These are phyloP conservation scores for Gavialis gangeticus DNA, from an alignment of 2,113 vertebrate genomes.

Conservation along the genomic window DNA sequence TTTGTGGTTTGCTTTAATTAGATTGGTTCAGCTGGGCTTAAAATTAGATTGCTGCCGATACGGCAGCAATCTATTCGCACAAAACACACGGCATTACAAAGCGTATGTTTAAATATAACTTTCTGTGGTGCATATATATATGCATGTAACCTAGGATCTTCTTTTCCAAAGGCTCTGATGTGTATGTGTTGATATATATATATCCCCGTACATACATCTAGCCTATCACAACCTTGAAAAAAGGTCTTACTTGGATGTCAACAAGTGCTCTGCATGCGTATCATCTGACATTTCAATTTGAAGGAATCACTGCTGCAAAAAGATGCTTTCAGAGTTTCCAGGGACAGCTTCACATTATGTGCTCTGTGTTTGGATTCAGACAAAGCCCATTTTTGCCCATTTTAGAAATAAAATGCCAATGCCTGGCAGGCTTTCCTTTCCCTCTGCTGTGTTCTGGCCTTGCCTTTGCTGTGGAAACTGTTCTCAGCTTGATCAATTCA, in stretches of 20 bases:
- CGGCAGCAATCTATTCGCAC: fast-evolving
- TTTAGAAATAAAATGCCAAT: background rate
- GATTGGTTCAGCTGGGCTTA: background rate
- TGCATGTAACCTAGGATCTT: too few relatives aligned
- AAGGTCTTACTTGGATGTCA: background rate
- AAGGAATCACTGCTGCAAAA: background rate
- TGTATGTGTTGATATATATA: background rate
- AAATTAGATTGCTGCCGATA: background rate
- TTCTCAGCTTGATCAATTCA: background rate
- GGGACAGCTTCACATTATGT: background rate
- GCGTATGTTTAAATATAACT: too few relatives aligned
- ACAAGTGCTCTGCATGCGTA: background rate
- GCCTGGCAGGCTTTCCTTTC: fast-evolving
- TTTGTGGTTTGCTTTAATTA: fast-evolving
- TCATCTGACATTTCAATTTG: background rate
- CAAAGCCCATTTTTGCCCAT: background rate
- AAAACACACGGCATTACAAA: fast-evolving
- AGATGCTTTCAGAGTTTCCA: background rate
- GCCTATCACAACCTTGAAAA: background rate
- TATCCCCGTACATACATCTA: background rate
- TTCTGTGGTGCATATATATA: too few relatives aligned
- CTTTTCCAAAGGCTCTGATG: too few relatives aligned
- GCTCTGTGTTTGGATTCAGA: background rate
- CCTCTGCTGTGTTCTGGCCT: background rate
- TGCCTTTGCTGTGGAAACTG: fast-evolving